These are phyloP conservation scores for Balaeniceps rex DNA, from an alignment of 2,113 vertebrate genomes.

Conservation along the genomic window DNA sequence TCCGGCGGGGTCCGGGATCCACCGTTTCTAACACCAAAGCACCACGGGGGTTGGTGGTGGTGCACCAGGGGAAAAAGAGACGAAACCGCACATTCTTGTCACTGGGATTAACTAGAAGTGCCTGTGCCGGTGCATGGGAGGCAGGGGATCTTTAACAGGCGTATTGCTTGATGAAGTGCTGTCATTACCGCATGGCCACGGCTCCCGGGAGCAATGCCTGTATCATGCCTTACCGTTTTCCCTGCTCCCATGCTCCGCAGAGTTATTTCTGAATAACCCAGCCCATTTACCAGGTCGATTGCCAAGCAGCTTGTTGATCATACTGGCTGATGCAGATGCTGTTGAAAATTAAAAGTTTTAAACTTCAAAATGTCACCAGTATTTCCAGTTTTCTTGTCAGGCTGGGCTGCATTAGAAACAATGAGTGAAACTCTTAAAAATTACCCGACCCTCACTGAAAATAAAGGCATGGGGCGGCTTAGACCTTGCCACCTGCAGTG, in stretches of 20 bases:
- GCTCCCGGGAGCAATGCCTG: background rate
- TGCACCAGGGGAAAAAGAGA: background rate
- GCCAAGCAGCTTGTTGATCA: background rate
- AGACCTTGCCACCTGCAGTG: background rate
- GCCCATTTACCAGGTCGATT: background rate
- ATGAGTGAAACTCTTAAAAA: background rate
- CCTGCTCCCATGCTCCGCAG: background rate
- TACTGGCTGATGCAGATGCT: background rate
- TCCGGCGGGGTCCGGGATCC: accelerated
- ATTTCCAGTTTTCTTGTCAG: background rate
- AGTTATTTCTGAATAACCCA: background rate
- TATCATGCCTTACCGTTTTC: background rate
- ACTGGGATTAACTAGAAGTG: background rate
- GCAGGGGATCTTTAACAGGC: background rate
- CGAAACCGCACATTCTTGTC: accelerated
- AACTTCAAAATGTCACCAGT: background rate
- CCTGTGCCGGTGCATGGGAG: background rate
- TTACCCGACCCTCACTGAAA: background rate
- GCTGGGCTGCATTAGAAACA: background rate
- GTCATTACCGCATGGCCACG: accelerated
- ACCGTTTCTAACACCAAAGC: background rate
- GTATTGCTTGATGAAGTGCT: background rate
- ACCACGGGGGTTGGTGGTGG: accelerated
- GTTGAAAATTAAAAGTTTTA: background rate
- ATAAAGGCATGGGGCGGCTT: background rate